phyloP scores from a whole-genome alignment of 2,888 invertebrate genomes.

The Bibio marci region DNA sequence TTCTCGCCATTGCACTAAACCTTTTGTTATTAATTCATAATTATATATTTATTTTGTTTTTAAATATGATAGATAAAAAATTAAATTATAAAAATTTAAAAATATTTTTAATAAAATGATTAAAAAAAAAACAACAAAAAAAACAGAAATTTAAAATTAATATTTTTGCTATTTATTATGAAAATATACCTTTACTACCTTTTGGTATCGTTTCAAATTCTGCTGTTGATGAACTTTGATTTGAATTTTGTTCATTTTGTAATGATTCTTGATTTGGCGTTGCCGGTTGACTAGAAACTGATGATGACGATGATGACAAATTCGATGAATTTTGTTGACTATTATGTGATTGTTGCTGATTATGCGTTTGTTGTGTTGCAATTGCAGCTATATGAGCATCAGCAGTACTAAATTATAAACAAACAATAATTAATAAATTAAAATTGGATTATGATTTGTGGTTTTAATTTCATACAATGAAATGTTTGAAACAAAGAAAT shows the following conservation, averaged over 20 bases:
- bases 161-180: too few species aligned
- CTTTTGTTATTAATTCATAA: too few species aligned
- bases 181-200: conserved; percentile 2
- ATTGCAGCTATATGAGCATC: conserved; percentile 46
- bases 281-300: conserved; percentile 9
- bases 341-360: conserved; percentile 12
- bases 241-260: background rate
- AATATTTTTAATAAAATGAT: too few species aligned
- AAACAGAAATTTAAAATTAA: too few species aligned
- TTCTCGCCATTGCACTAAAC: conserved; percentile 75
- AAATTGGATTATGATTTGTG: too few species aligned
- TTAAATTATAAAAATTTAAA: too few species aligned
- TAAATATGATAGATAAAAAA: too few species aligned
- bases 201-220: conserved; percentile 2
- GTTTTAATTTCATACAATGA: too few species aligned
- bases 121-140: too few species aligned
- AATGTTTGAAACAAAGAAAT: too few species aligned
- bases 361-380: conserved; percentile 28
- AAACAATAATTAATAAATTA: too few species aligned
- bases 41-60: too few species aligned
- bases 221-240: background rate
- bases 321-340: conserved; percentile 13
- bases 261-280: conserved; percentile 10
- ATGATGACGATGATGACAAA: conserved; percentile 16
- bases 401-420: conserved; percentile 30